These are phyloP conservation scores for Aphelinus certus DNA, from an alignment of 1,140 invertebrate genomes.

Conservation along the genomic window DNA sequence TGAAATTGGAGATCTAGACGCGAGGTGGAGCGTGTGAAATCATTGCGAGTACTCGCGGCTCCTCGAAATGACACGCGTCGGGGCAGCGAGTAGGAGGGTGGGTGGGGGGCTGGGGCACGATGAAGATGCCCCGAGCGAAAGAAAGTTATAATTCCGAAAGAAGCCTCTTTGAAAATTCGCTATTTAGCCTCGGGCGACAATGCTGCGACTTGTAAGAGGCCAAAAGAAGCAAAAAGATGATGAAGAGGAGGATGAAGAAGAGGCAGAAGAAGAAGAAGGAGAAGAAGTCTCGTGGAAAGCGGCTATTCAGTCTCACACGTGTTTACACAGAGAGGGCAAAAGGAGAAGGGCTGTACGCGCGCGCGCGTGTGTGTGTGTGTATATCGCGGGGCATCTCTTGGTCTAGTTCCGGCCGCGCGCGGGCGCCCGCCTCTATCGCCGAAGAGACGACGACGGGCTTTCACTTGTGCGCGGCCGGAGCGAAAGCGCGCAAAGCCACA, in stretches of 20 bases:
- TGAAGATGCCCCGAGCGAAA: background rate
- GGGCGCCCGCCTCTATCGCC: slow-evolving; percentile 11
- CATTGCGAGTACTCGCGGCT: too few species aligned
- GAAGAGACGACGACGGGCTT: slow-evolving; percentile 28
- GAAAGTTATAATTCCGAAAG: slow-evolving; percentile 22
- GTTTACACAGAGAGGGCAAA: slow-evolving; percentile 29
- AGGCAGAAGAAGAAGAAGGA: too few species aligned
- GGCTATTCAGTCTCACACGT: slow-evolving; percentile 36
- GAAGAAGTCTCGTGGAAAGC: slow-evolving; percentile 29
- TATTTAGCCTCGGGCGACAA: slow-evolving; percentile 2
- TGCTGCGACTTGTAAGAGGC: background rate
- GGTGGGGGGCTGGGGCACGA: too few species aligned
- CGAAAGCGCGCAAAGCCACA: slow-evolving; percentile 22
- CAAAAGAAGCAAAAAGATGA: slow-evolving; percentile 13
- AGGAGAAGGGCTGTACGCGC: slow-evolving; percentile 41
- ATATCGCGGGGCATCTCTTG: slow-evolving; percentile 36
- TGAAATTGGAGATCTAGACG: too few species aligned
- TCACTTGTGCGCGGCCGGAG: background rate
- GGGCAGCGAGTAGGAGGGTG: too few species aligned
- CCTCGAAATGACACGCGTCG: too few species aligned
- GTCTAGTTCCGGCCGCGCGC: slow-evolving; percentile 23
- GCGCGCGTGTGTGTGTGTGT: slow-evolving; percentile 21
- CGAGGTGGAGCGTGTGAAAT: too few species aligned
- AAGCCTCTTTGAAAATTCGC: slow-evolving; percentile 15
- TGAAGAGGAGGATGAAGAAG: slow-evolving; percentile 1